Base-by-base conservation (phyloP, 2,888 invertebrate species). In the Amiota communis region DNA sequence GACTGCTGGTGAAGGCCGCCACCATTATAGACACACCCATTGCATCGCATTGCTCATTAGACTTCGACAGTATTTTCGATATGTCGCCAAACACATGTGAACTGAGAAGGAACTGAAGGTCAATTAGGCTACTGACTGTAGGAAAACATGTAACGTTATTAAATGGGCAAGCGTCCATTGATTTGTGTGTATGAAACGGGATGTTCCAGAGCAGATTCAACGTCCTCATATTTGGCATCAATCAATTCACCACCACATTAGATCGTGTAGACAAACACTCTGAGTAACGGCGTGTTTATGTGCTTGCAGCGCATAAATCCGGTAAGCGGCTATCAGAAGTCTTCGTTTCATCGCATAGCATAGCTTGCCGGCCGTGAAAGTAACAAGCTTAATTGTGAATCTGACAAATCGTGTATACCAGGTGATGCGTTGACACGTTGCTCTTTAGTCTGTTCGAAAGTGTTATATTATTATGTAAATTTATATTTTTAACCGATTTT, bases 61-160 rank as follows among this genome's bases (percentile, higher is more conserved):
- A 95, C 80, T 97, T 94, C 0, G 97, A 97, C 71, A 98, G 91
- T 75, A 98, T 98, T 91, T 97, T 97, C 87, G 97, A 97, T 83
- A 98, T 97, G 88, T 98, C 98, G 86, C 95, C 97, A 90, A 98
- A 98, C 11, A 98, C 97, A 90, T 97, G 96, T 75, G 96, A 95
- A 71, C 87, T 88, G 88, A 98, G 98, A 48, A 98, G 91, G 89
- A 98, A 98, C 82, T 95, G 93, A 86, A 98, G 96, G 98, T 98
- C 63, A 98, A 91, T 87, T 98, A 96, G 13, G 97, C 96, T 73
- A 98, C 95, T 0, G 97, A 97, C 87, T 97, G 97, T 17, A 98
- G 91, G 75, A 98, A 92, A 1, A 94, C 92, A 87, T 98, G 97
- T 89, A 98, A 95, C 0, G 95, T 92, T 10, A 95, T 90, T 12